Evolutionary conservation across 2,888 invertebrate genomes (phyloP), one percentile per base, ranked within the genome.

Genomic region (Ornithoptera alexandrae): DNA sequence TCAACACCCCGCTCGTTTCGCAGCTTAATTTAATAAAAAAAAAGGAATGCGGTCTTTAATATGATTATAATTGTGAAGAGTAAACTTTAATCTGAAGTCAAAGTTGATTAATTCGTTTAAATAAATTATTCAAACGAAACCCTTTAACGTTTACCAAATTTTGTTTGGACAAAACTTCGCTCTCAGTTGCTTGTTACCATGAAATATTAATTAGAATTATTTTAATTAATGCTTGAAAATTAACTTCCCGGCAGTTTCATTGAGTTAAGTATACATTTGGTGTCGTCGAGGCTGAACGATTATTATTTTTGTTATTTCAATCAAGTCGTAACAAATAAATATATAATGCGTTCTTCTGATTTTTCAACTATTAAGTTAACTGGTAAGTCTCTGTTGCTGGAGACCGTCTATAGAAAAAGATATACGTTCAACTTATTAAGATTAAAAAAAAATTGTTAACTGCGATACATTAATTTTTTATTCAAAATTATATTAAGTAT

Each of bases 201-300:
- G 69, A 65, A 69, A 65, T 65, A 69, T 69, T 69, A 69, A 69
- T 69, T 69, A 69, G 61, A 69, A 69, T 69, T 57, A 69, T 65
- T 65, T 65, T 69, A 69, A 69, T 69, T 69, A 69, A 69, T 65
- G 61, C 65, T 69, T 57, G 57, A 58, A 62, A 65, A 65, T 69
- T 69, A 62, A 62, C 65, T 62, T 42, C 30, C 18, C 61, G 65
- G 57, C 69, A 65, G 65, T 46, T 69, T 65, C 64, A 65, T 65
- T 69, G 69, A 62, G 57, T 65, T 65, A 18, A 69, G 61, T 65
- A 46, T 42, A 42, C 68, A 65, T 18, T 56, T 53, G 61, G 22
- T 46, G 56, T 61, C 57, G 39, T 42, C 65, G 12, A 24, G 30
- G 30, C 24, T 65, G 56, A 53, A 53, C 17, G 10, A 17, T 18